Evolutionary conservation across 2,888 invertebrate genomes (phyloP).

Genomic region (Tridacna crocea): DNA sequence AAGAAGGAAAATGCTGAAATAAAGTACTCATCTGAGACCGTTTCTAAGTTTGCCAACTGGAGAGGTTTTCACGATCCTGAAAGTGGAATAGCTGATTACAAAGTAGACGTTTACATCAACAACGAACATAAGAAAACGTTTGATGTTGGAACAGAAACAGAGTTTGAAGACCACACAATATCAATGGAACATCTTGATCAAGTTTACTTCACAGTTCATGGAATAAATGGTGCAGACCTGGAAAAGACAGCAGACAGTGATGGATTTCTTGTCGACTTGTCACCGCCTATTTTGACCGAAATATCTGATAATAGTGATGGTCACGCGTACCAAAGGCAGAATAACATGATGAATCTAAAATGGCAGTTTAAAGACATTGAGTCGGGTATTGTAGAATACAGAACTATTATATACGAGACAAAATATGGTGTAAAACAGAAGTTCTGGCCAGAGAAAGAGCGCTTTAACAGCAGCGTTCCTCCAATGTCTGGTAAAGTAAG

Average conservation of each 20-base stretch:
- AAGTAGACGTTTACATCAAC: conserved; percentile 62
- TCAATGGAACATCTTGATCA: conserved; percentile 56
- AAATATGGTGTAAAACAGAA: conserved; percentile 61
- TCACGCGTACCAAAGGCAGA: conserved; percentile 51
- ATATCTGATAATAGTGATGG: conserved; percentile 49
- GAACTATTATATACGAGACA: conserved; percentile 58
- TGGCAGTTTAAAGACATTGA: conserved; percentile 69
- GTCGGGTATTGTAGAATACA: conserved; percentile 67
- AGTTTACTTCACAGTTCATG: conserved; percentile 59
- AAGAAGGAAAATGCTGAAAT: conserved; percentile 38
- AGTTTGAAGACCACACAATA: conserved; percentile 56
- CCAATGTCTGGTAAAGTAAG: conserved; percentile 15
- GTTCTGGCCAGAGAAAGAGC: conserved; percentile 57
- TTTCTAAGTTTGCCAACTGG: conserved; percentile 60
- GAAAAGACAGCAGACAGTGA: conserved; percentile 49
- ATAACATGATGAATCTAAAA: conserved; percentile 43
- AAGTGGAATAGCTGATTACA: conserved; percentile 63
- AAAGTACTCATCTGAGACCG: conserved; percentile 62
- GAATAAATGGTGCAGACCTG: conserved; percentile 69
- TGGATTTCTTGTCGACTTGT: conserved; percentile 71
- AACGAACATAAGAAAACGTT: conserved; percentile 57
- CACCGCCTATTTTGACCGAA: conserved; percentile 63
- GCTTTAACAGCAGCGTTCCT: conserved; percentile 42
- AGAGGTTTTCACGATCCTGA: conserved; percentile 64
- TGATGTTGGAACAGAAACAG: conserved; percentile 35